phyloP scores from a whole-genome alignment of 2,888 invertebrate genomes.

The Eupelmus urozonus region DNA sequence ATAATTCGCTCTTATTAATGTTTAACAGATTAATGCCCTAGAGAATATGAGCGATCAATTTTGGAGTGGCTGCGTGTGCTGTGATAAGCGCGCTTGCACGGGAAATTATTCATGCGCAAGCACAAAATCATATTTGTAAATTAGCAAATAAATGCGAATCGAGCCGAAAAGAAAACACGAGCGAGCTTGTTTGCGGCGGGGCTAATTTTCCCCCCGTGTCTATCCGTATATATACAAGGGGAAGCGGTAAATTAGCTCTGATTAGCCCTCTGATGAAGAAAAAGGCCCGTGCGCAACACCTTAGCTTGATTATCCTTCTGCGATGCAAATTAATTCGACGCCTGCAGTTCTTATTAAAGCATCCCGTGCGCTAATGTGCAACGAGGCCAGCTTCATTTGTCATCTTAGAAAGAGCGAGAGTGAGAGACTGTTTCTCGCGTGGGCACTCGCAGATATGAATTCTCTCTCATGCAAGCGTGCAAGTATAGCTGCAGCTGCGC shows the following conservation, averaged over 20 bases:
- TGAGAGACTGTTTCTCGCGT: not conserved
- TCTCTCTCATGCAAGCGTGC: not conserved
- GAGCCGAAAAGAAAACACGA: not conserved
- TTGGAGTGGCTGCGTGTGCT: too few relatives aligned
- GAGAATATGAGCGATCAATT: constrained; percentile 17
- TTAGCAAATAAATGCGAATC: not conserved
- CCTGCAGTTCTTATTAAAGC: too few relatives aligned
- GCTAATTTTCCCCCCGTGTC: too few relatives aligned
- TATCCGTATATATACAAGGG: too few relatives aligned
- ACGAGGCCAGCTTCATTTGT: constrained; percentile 43
- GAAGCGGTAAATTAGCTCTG: too few relatives aligned
- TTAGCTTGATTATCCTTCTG: too few relatives aligned
- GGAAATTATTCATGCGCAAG: constrained; percentile 17
- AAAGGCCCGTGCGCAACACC: too few relatives aligned
- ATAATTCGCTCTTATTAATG: constrained; percentile 39
- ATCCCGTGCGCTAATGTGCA: too few relatives aligned
- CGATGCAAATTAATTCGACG: too few relatives aligned
- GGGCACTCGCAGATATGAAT: constrained; percentile 29
- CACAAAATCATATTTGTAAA: constrained; percentile 27
- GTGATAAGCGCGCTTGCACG: constrained; percentile 14
- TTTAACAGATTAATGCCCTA: constrained; percentile 15
- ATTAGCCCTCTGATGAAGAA: too few relatives aligned
- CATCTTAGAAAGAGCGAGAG: constrained; percentile 43
- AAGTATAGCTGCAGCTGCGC: not conserved
- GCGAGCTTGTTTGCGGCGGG: too few relatives aligned